Evolutionary conservation across 2,888 invertebrate species (phyloP), one percentile per base, ranked within the genome.

Genomic region (Halictus quadricinctus): DNA sequence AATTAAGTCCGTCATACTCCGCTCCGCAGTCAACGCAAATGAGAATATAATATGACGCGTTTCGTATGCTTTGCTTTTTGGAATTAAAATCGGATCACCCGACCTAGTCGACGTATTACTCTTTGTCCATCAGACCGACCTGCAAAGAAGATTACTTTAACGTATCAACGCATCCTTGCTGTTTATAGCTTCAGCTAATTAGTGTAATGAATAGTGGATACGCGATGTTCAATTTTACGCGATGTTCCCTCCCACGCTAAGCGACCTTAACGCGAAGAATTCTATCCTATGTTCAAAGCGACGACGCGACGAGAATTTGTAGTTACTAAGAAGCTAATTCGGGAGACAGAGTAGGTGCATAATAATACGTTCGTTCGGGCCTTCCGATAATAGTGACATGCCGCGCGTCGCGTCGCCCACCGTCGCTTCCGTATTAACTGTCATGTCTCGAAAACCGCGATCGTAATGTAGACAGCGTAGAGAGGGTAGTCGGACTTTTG

Each of bases 1-100:
- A 85, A 87, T 89, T 85, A 83, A 76, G 70, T 74, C 64, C 78
- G 60, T 75, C 74, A 41, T 72, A n/a, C 76, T 74, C 46, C 15
- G 41, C 25, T 25, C 15, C 70, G 13, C 76, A 54, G 73, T 58
- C 41, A 66, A 10, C n/a, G 12, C 13, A 70, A 85, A 80, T 76
- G 60, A 60, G 18, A 83, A 72, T 75, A 78, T 60, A 79, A 48
- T 74, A 79, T 58, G 70, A 48, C 70, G 50, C 25, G 15, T 58
- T 69, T 69, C 69, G 36, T 69, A 46, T 36, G 15, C 43, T 54
- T 29, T 21, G 29, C 43, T 43, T 29, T 50, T 66, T 29, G 41
- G n/a, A 29, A 50, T 69, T 75, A n/a, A 60, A 54, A 60, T 41
- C 54, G 74, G 18, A 58, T 58, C 70, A n/a, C 41, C 70, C 43